Base-by-base conservation (phyloP, 1,140 invertebrate genomes). In the Drosophila azteca region DNA sequence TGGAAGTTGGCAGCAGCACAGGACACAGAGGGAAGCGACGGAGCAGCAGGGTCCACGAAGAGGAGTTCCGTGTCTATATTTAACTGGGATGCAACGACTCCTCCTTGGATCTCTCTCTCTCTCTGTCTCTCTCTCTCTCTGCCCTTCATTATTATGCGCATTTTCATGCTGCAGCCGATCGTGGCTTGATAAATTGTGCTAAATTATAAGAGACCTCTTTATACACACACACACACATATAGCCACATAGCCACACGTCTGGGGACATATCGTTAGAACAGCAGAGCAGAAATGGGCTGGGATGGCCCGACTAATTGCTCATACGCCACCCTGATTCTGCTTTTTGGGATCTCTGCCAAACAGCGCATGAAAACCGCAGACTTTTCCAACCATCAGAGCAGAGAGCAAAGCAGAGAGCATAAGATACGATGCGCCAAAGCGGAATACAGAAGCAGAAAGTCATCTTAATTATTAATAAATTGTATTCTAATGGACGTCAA, bases 381-480 rank as follows among this genome's bases (percentile, higher is more conserved):
- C 22, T 39, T 39, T 39, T 39, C 35, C 35, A 11, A 39, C 8
- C 71, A 75, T n/a, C 74, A n/a, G 59, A 67, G 69, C 49, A 65
- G 44, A 57, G 46, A 49, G 63, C 29, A 11, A 9, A 57, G 24
- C 20, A 15, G 46, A 26, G 24, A 26, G 4, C 26, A 41, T 50
- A 60, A 49, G 29, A 8, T 2, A 2, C 29, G 29, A 8, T 2
- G 2, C 29, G 29, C 29, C 7, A 39, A 39, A 13, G 35, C 5
- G 35, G 35, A 39, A 39, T 39, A 39, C 35, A 39, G 35, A 39
- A 39, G 35, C 59, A 64, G 69, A 73, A 72, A 73, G 55, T 72
- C 70, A 72, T 73, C 46, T 75, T 75, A 74, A 75, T 75, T 75
- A 66, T 74, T 74, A 58, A 74, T 74, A 74, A 74, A 74, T 74